Conservation (phyloP, 37 sponge, comb jelly and placozoan genomes). For the Ephydatia muelleri region DNA sequence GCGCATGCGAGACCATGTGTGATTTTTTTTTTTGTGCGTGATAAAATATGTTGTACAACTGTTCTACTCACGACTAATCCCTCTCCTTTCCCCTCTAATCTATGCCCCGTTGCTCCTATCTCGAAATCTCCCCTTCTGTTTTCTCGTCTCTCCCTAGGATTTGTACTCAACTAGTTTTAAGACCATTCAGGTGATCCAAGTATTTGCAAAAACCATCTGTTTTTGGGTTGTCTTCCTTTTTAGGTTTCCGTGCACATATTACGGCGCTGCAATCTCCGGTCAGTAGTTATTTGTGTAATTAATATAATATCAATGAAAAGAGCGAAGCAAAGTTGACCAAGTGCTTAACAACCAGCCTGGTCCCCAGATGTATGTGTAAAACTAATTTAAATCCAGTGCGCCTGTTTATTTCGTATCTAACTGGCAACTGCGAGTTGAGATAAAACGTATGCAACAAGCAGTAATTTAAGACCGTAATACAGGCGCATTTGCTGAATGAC, state of each 20-base stretch:
- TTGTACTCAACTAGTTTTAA: not conserved
- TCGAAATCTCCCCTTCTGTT: not conserved
- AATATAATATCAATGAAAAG: not conserved
- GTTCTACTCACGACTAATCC: not conserved
- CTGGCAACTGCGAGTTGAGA: constrained; percentile 1
- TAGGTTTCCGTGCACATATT: constrained; percentile 1
- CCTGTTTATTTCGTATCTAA: not conserved
- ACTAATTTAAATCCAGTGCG: constrained; percentile 1
- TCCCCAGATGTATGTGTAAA: constrained; percentile 1
- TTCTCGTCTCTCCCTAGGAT: not conserved
- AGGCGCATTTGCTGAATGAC: constrained; percentile 1
- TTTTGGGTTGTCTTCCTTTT: not conserved
- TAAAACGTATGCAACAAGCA: not conserved
- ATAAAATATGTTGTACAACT: not conserved
- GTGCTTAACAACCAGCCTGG: not conserved
- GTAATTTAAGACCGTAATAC: not conserved
- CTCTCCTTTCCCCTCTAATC: not conserved
- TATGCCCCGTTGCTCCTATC: no score
- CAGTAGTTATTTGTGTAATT: not conserved
- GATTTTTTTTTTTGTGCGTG: constrained; percentile 1
- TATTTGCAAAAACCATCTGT: not conserved
- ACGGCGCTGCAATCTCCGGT: constrained; percentile 1
- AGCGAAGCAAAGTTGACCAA: constrained; percentile 1
- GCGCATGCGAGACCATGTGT: not conserved
- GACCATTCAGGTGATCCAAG: constrained; percentile 1